Percentiles rank a stretch among this genome's conserved stretches.
phyloP scores from a whole-genome alignment of 1,140 invertebrate genomes.

The Lordiphosa mommai region DNA sequence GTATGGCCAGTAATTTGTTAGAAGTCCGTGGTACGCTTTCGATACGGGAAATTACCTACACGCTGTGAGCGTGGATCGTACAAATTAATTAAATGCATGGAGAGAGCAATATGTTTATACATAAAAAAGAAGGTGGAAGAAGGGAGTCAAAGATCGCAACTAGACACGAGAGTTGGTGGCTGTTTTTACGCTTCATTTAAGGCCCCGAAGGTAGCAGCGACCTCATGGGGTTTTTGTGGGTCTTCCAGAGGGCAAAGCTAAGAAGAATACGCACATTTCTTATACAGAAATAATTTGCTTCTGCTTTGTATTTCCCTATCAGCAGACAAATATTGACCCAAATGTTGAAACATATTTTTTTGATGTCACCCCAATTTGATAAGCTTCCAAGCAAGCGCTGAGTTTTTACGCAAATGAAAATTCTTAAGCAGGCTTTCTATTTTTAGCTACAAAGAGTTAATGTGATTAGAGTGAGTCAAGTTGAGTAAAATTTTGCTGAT shows the following conservation, averaged over 20 bases:
- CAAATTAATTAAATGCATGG: conserved; percentile 62
- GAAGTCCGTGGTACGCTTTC: conserved; percentile 20
- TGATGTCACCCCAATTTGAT: background rate
- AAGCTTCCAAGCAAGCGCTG: background rate
- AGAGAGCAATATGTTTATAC: conserved; percentile 20
- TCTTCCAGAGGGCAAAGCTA: too few relatives aligned
- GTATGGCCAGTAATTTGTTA: conserved; percentile 66
- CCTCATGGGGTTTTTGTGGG: too few relatives aligned
- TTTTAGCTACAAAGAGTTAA: too few relatives aligned
- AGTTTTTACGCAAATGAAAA: too few relatives aligned
- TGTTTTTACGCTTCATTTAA: too few relatives aligned
- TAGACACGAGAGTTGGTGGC: conserved; percentile 31
- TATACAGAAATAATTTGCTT: too few relatives aligned
- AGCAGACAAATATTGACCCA: too few relatives aligned
- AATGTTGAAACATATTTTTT: too few relatives aligned
- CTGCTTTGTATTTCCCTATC: too few relatives aligned
- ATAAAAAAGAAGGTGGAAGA: background rate
- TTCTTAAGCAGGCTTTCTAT: too few relatives aligned
- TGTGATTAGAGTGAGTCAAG: background rate
- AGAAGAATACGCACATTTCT: too few relatives aligned
- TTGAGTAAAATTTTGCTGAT: background rate
- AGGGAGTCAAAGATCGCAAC: conserved; percentile 31
- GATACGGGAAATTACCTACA: conserved; percentile 68
- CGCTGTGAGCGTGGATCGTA: conserved; percentile 57
- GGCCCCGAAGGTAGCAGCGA: too few relatives aligned